These are phyloP conservation scores for Ichneumon xanthorius DNA, from an alignment of 2,888 invertebrate species.

Conservation along the genomic window DNA sequence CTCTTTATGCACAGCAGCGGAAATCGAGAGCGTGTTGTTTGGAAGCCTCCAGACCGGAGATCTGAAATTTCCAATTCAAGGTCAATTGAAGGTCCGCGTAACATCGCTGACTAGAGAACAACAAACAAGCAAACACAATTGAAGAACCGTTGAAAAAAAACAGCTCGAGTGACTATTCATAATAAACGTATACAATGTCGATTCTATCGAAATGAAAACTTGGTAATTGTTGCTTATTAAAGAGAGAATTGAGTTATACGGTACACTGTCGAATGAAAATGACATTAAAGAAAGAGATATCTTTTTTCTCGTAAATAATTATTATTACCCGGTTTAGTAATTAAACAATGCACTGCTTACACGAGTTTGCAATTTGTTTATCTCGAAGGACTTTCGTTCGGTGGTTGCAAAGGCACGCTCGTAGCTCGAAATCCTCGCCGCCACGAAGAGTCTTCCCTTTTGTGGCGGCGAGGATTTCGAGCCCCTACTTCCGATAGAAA, in stretches of 20 bases:
- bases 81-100: neutral
- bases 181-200: neutral
- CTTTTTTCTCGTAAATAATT: neutral
- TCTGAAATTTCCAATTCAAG: neutral
- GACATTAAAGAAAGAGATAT: neutral
- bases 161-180: no score
- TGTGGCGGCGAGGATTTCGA: no score
- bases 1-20: neutral
- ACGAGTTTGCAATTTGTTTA: neutral
- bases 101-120: neutral
- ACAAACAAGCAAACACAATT: neutral
- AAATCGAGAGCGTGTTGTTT: neutral
- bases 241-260: neutral
- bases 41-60: neutral
- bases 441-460: no score
- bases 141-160: neutral
- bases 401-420: neutral
- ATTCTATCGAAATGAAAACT: neutral
- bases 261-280: neutral
- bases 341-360: neutral
- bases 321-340: neutral
- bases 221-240: neutral
- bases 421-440: neutral
- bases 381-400: neutral
- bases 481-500: no score